A percentile compares a stretch with the other conserved stretches of the same genome.
These are phyloP conservation scores for Aspidiotus destructor DNA, from an alignment of 2,888 invertebrate species.

Conservation along the genomic window DNA sequence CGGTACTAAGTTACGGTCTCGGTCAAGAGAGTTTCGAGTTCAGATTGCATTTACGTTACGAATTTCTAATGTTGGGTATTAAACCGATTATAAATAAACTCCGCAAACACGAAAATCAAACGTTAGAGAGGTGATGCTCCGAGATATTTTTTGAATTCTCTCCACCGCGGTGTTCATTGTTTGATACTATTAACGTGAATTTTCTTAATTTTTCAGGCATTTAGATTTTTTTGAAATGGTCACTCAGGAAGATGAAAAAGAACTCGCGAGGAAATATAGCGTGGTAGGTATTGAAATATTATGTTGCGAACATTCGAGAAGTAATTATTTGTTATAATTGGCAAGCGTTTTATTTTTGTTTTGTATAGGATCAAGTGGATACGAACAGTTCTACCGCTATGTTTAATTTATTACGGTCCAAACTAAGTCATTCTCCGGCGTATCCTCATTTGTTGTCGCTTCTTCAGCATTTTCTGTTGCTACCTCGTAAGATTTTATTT, in stretches of 20 bases:
- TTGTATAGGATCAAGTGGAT: conserved; percentile 67
- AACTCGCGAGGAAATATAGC: conserved; percentile 80
- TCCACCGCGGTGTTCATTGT: too few species aligned
- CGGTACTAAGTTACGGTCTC: conserved; percentile 88
- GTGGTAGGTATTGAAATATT: conserved; percentile 44
- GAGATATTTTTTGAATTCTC: too few species aligned
- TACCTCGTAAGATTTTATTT: conserved; percentile 37
- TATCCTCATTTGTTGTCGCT: conserved; percentile 87
- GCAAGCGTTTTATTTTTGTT: conserved; percentile 9
- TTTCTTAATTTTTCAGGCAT: conserved; percentile 52
- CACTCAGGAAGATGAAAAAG: conserved; percentile 90
- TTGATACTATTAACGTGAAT: background rate
- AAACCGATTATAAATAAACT: conserved; percentile 91
- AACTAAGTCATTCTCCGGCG: conserved; percentile 82
- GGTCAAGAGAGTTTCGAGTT: conserved; percentile 94
- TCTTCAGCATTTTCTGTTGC: conserved; percentile 49
- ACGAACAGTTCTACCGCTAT: conserved; percentile 86
- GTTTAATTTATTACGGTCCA: conserved; percentile 81
- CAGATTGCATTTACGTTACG: conserved; percentile 86
- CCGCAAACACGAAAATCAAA: conserved; percentile 84
- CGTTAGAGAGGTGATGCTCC: conserved; percentile 57
- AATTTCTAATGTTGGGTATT: conserved; percentile 92
- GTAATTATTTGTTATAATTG: background rate
- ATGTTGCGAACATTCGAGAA: background rate
- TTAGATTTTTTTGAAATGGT: conserved; percentile 99